Conservation (phyloP, 2,888 invertebrate species). For the Tupiocoris notatus region DNA sequence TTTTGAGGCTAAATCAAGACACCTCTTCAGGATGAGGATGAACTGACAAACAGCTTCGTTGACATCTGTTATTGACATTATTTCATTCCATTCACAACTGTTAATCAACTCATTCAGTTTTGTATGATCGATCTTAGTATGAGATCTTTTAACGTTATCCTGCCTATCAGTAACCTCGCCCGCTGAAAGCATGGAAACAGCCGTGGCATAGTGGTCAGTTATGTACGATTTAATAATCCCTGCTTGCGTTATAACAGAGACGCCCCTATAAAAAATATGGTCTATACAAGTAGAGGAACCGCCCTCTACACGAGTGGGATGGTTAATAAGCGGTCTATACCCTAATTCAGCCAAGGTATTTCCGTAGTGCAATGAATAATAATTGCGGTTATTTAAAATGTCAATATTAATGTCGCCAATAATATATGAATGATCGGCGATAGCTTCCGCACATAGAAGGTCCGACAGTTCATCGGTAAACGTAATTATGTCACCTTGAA, state of each 20-base stretch:
- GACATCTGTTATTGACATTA: not conserved
- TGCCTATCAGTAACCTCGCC: not conserved
- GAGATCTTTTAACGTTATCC: not conserved
- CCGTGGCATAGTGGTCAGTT: not conserved
- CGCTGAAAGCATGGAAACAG: not conserved
- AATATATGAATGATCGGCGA: not conserved
- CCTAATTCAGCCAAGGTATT: not conserved
- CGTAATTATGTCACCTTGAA: not conserved
- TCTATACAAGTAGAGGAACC: not conserved
- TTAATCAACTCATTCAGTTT: not conserved
- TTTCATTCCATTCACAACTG: not conserved
- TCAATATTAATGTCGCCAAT: conserved; percentile 1
- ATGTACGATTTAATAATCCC: not conserved
- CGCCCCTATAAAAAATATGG: not conserved
- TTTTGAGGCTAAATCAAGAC: not conserved
- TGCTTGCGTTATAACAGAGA: too few relatives aligned
- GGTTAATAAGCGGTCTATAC: not conserved
- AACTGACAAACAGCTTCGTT: not conserved
- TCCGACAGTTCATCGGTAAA: not conserved
- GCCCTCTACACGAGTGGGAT: not conserved
- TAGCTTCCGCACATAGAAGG: not conserved
- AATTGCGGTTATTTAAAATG: not conserved
- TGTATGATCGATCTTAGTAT: not conserved
- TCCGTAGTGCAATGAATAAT: not conserved
- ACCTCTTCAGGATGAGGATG: not conserved